Evolutionary conservation across 1,140 invertebrate genomes (phyloP), one percentile per base, ranked within the genome.

Genomic region (Drosophila takahashii): DNA sequence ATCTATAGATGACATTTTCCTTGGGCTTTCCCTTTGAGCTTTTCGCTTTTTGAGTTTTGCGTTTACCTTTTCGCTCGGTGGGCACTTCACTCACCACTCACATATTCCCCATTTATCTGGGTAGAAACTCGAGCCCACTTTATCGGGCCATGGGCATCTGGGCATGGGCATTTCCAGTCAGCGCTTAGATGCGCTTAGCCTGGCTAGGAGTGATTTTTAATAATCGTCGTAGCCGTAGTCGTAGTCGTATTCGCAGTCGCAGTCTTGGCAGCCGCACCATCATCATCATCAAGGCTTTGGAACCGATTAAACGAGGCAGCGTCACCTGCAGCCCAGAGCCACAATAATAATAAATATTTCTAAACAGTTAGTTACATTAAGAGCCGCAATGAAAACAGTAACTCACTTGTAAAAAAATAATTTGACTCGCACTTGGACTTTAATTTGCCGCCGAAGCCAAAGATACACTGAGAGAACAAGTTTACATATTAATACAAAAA

Each of bases 321-420:
- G 66, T 79, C 80, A 83, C 60, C 72, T 58, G 53, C 67, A 64
- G 54, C 26, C 36, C 34, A 36, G 15, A 27, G 42, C 51, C 39
- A 52, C 32, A 77, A 73, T 66, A 77, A 73, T 58, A 77, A 84
- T 72, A 83, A 84, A 89, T 87, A 87, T 87, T 87, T 87, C 84
- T 89, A 87, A 87, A 87, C 84, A 87, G 83, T 87, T 87, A 87
- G 84, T 87, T 87, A 84, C 84, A 87, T 87, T 87, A 87, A 87
- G 84, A 89, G 84, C 65, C 84, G 84, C 84, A 87, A 87, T 87
- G 84, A 87, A 87, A 87, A 87, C 84, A 77, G 84, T 87, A 87
- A 87, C 79, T 87, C 84, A 87, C 84, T 89, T 87, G 84, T 87
- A 81, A 87, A 89, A 80, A 87, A 87, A 87, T 87, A 87, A 89